Conservation (phyloP, 2,888 invertebrate species). For the Sclerodermus sp. region DNA sequence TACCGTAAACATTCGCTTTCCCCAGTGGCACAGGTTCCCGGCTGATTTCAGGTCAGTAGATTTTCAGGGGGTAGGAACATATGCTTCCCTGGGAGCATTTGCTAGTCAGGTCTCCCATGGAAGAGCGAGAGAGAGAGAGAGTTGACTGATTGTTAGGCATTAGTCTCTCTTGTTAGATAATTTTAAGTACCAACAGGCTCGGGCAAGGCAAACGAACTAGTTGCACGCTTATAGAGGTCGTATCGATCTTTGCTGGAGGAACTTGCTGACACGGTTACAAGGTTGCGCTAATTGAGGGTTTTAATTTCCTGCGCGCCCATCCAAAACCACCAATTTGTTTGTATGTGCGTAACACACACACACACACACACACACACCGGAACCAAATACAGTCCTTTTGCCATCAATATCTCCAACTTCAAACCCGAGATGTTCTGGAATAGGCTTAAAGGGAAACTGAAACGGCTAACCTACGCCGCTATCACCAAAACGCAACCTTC, state of each 20-base stretch:
- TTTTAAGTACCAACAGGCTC: conserved; percentile 17
- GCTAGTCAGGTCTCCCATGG: background rate
- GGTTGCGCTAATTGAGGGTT: conserved; percentile 38
- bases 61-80: too few species aligned
- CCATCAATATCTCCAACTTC: too few species aligned
- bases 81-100: too few species aligned
- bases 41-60: too few species aligned
- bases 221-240: conserved; percentile 8
- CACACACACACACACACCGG: background rate
- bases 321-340: conserved; percentile 23
- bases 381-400: background rate
- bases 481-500: too few species aligned
- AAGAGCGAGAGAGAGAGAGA: background rate
- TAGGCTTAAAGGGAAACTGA: too few species aligned
- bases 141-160: background rate
- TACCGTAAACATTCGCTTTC: too few species aligned
- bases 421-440: too few species aligned
- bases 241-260: conserved; percentile 32
- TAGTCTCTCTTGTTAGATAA: too few species aligned
- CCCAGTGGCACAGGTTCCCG: background rate
- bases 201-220: conserved; percentile 19
- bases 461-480: too few species aligned
- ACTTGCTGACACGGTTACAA: conserved; percentile 39
- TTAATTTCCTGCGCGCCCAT: conserved; percentile 36
- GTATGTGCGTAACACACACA: conserved; percentile 16